Evolutionary conservation across 2,113 vertebrate species (phyloP).

Genomic region (Eudorcas thomsonii): DNA sequence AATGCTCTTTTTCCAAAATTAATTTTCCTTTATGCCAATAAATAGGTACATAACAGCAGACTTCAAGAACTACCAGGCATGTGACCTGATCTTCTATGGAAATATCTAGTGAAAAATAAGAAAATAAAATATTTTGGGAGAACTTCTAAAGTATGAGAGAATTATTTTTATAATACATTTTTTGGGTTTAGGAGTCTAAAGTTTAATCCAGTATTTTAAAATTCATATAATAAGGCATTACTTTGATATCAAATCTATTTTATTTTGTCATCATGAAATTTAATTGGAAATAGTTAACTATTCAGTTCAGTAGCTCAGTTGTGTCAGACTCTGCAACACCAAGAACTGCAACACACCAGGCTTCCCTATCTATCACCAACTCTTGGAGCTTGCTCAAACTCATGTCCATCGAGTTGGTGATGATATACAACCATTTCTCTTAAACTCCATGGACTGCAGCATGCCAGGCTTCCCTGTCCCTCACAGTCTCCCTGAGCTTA

Average conservation of each 20-base stretch:
- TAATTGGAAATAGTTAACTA: background rate
- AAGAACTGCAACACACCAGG: background rate
- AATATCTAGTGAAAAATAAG: background rate
- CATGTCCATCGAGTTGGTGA: background rate
- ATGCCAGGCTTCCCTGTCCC: background rate
- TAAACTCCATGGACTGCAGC: background rate
- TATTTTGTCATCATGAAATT: background rate
- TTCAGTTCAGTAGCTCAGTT: background rate
- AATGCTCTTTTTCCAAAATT: background rate
- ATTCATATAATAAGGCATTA: background rate
- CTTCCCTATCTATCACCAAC: background rate
- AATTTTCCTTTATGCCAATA: background rate
- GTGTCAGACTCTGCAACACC: accelerated
- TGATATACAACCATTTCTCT: background rate
- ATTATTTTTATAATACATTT: background rate
- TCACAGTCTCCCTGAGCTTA: background rate
- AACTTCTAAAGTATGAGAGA: background rate
- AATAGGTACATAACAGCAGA: background rate
- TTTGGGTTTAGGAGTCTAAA: background rate
- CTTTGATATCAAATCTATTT: background rate
- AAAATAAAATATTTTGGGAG: background rate
- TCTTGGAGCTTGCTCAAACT: background rate
- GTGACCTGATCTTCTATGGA: background rate
- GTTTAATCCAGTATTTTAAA: background rate
- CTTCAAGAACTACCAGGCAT: background rate